Evolutionary conservation across 2,797 vertebrate genomes (phyloP), one percentile per base, ranked within the genome.

Genomic region (Xenopus petersii): DNA sequence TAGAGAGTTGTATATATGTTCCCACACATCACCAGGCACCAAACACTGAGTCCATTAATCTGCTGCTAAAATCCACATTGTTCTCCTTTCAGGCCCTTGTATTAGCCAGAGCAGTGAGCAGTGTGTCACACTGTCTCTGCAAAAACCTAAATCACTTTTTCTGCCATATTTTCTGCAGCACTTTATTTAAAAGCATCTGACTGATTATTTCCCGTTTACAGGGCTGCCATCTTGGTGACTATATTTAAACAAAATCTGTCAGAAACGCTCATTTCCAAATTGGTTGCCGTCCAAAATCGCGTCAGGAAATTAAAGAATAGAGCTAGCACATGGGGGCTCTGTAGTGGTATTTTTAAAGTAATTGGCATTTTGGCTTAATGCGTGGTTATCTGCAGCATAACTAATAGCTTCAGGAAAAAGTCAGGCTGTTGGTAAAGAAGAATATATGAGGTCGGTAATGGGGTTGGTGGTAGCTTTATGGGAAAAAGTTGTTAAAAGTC

Each of bases 111-210:
- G 74, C 85, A 87, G 91, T 90, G 88, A 90, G 90, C 89, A 88
- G 88, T 66, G 73, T 90, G 90, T 90, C 91, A 87, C 82, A 88
- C 84, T 81, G 87, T 81, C 83, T 84, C 84, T 81, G 33, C 74
- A 82, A 87, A 87, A 84, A 87, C 83, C 88, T 92, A 90, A 89
- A 91, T 93, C 90, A 90, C 91, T 88, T 88, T 70, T 88, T 85
- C 81, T 83, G 81, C 87, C 83, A 71, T 91, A 90, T 92, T 79
- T 92, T 91, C 89, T 89, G 84, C 75, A 87, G 88, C 88, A 87
- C 90, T 92, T 91, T 91, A 88, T 90, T 89, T 90, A 89, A 89
- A 89, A 87, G 90, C 87, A 86, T 89, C 88, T 82, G 89, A 90
- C 83, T 84, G 87, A 91, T 90, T 90, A 81, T 90, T 90, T 89